Conservation (phyloP, 2,888 invertebrate species). For the Drosophila anceps region DNA sequence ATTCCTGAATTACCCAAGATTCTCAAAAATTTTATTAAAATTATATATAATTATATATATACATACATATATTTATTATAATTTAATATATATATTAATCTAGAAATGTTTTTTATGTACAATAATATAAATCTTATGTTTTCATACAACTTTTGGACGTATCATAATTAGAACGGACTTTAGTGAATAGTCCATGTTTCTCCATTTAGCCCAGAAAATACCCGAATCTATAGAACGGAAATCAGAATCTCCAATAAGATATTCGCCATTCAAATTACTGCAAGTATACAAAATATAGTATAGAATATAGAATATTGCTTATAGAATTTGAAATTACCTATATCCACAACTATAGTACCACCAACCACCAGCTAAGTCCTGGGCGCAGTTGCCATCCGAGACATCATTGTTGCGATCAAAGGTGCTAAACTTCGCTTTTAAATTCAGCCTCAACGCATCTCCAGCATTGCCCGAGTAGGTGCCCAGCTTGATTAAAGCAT, state of each 20-base stretch:
- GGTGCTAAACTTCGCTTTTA: constrained; percentile 15
- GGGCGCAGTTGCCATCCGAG: constrained; percentile 6
- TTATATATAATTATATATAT: no score
- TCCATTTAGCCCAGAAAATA: constrained; percentile 23
- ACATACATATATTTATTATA: no score
- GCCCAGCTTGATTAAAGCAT: constrained; percentile 20
- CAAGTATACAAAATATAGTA: neutral
- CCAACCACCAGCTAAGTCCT: constrained; percentile 12
- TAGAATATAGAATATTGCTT: neutral
- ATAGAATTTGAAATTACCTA: constrained; percentile 7
- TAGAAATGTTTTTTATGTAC: no score
- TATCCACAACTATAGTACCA: constrained; percentile 27
- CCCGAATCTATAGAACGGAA: neutral
- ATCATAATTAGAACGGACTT: constrained; percentile 27
- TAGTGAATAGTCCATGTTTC: constrained; percentile 13
- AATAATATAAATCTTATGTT: no score
- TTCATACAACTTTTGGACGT: constrained; percentile 16
- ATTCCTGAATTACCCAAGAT: no score
- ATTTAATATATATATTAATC: no score
- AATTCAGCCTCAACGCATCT: constrained; percentile 4
- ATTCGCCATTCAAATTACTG: constrained; percentile 32
- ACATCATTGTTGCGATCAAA: constrained; percentile 21
- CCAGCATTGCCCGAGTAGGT: constrained; percentile 26
- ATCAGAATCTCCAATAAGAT: constrained; percentile 3
- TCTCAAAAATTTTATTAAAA: no score